Evolutionary conservation across 64 coral and sea anemone species (phyloP), one percentile per base, ranked within the genome.

Genomic region (Stichodactyla mertensii): DNA sequence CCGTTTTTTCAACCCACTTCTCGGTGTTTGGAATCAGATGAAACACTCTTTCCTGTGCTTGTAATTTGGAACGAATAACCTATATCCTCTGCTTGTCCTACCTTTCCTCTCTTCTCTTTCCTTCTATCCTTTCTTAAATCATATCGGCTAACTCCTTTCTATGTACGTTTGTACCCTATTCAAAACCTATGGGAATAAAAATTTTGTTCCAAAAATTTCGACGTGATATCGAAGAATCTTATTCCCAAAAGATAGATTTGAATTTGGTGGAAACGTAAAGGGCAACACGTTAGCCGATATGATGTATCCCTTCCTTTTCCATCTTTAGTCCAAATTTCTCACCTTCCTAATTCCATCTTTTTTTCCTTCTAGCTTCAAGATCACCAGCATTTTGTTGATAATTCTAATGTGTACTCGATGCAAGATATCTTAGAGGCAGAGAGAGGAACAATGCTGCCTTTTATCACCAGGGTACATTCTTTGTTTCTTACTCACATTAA

Each of bases 401-500:
- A 85, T 4, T 89, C 90, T 20, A 70, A 89, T 51, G 26, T 80
- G 14, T 98, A 95, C 77, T 98, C 96, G 53, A 82, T 98, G 8
- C 92, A 98, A 79, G 96, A 98, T 77, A 71, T 98, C 16, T 78
- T 95, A 51, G 96, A 98, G 52, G 88, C 95, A 22, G 90, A 98
- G 24, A 82, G 82, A 54, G 96, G 93, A 36, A 62, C 81, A 14
- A 90, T 98, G 15, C 85, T 95, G 15, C 92, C 96, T 18, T 94
- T 95, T 53, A 59, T 98, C 8, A 92, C 92, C 14, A 88, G 86
- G 64, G 86, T 92, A 51, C 96, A 98, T 84, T 92, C 96, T 59
- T 85, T 98, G 16, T 98, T 98, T 27, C 77, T 98, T 45, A 92
- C 96, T 54, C 96, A 98, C 81, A 98, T 98, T 61, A 98, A 98